Evolutionary conservation across 2,888 invertebrate genomes (phyloP).

Genomic region (Malachius bipustulatus): DNA sequence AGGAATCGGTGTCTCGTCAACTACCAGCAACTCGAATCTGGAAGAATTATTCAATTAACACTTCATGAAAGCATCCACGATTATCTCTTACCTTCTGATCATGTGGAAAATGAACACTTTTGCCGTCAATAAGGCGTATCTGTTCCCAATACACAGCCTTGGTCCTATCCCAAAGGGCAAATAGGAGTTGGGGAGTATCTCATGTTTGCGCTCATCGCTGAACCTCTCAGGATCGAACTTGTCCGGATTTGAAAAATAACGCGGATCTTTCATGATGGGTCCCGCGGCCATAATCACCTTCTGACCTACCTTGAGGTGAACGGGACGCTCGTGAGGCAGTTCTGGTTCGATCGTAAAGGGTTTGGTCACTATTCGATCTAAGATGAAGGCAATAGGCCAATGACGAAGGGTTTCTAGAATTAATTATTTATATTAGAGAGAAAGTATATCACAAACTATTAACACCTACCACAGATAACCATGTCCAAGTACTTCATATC

Average conservation of each 20-base stretch:
- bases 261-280: conserved; percentile 43
- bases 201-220: conserved; percentile 39
- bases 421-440: no score
- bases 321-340: conserved; percentile 20
- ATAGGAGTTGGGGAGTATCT: conserved; percentile 39
- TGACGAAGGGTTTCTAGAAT: conserved; percentile 34
- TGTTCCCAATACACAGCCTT: conserved; percentile 32
- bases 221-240: conserved; percentile 41
- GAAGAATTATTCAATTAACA: no score
- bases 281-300: conserved; percentile 39
- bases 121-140: conserved; percentile 16
- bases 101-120: no score
- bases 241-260: conserved; percentile 43
- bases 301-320: no score
- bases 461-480: no score
- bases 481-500: no score
- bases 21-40: no score
- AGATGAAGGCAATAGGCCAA: conserved; percentile 37
- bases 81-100: no score
- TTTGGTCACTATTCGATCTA: conserved; percentile 41
- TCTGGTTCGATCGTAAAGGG: conserved; percentile 38
- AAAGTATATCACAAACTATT: no score
- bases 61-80: no score
- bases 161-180: conserved; percentile 43
- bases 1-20: no score